Conservation (phyloP, 2,113 vertebrate species). For the Piprites chloris region DNA sequence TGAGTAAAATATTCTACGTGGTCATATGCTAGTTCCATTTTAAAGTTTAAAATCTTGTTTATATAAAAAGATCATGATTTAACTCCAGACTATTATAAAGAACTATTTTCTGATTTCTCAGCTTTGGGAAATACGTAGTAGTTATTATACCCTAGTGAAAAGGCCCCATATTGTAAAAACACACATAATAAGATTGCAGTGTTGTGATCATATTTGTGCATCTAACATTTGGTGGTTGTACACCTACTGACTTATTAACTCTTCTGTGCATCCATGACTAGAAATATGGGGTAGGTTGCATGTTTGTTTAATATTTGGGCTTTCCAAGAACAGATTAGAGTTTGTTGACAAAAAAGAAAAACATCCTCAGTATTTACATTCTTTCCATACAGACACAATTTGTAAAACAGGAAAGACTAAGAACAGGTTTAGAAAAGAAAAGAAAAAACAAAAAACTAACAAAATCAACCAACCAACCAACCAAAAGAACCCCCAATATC, state of each 20-base stretch:
- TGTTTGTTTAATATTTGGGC: not conserved
- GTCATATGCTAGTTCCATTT: not conserved
- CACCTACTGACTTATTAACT: not conserved
- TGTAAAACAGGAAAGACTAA: not conserved
- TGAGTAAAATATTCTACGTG: not conserved
- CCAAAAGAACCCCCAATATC: not conserved
- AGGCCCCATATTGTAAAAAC: not conserved
- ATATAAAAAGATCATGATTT: not conserved
- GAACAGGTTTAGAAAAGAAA: not conserved
- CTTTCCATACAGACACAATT: not conserved
- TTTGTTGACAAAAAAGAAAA: not conserved
- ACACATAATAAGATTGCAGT: not conserved
- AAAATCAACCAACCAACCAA: not conserved
- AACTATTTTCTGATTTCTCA: not conserved
- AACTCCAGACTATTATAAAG: not conserved
- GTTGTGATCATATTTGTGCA: not conserved
- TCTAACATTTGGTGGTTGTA: not conserved
- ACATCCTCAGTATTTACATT: not conserved
- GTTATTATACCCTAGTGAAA: not conserved
- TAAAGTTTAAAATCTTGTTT: not conserved
- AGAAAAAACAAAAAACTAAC: fast-evolving
- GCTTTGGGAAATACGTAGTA: not conserved
- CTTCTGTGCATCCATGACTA: not conserved
- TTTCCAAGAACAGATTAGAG: not conserved
- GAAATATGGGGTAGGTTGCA: not conserved